These are phyloP conservation scores for Lepidurus apus DNA, from an alignment of 1,140 invertebrate species.

Conservation along the genomic window DNA sequence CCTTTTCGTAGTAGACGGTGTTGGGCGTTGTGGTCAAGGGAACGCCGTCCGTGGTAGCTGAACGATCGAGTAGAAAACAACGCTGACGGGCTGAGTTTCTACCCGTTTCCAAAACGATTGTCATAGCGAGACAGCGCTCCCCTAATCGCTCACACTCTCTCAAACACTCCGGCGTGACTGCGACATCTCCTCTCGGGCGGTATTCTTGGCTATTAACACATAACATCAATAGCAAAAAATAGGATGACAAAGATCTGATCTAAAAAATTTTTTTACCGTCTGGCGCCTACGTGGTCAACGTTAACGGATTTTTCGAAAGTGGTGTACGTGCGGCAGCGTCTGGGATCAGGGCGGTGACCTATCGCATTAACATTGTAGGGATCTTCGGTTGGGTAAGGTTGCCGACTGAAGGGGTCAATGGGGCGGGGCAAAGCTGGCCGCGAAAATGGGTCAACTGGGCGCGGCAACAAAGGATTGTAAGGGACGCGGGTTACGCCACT, in stretches of 20 bases:
- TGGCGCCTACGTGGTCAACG: constrained; percentile 40
- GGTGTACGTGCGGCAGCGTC: constrained; percentile 30
- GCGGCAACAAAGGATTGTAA: background rate
- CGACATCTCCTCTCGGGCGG: constrained; percentile 43
- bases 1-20: constrained; percentile 51
- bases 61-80: constrained; percentile 47
- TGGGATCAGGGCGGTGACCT: constrained; percentile 35
- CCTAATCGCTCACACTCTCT: constrained; percentile 47
- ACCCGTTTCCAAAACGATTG: constrained; percentile 46
- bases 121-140: constrained; percentile 46
- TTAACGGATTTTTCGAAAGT: constrained; percentile 49
- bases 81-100: constrained; percentile 44
- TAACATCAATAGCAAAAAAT: constrained; percentile 1
- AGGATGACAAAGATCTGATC: background rate
- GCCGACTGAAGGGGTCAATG: constrained; percentile 25
- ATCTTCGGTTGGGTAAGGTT: constrained; percentile 1
- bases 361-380: background rate
- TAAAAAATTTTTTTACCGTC: constrained; percentile 38
- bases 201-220: constrained; percentile 41
- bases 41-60: constrained; percentile 43
- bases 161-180: constrained; percentile 48
- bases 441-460: constrained; percentile 27
- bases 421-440: constrained; percentile 25
- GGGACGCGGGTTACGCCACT: background rate
- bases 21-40: constrained; percentile 44